Evolutionary conservation across 2,797 vertebrate species (phyloP).

Genomic region (Melanotaenia maccullochi): DNA sequence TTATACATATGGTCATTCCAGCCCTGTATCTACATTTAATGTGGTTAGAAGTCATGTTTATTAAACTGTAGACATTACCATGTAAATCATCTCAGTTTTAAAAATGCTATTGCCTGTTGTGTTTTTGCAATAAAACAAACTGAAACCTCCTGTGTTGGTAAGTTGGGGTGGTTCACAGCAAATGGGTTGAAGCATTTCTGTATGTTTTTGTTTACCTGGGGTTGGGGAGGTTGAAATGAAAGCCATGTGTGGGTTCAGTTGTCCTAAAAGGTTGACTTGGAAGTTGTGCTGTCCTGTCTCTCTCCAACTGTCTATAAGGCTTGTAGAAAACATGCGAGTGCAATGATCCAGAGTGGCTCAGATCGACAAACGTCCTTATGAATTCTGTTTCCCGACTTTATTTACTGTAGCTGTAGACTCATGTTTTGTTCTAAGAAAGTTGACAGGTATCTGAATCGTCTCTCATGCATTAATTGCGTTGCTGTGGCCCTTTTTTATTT

Average conservation of each 20-base stretch:
- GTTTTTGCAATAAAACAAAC: constrained; percentile 99
- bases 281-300: constrained; percentile 81
- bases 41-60: constrained; percentile 98
- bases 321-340: constrained; percentile 56
- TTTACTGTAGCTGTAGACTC: constrained; percentile 68
- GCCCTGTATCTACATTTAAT: constrained; percentile 91
- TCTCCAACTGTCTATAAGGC: constrained; percentile 80
- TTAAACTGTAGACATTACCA: constrained; percentile 97
- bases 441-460: constrained; percentile 43
- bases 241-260: constrained; percentile 56
- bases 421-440: constrained; percentile 64
- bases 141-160: constrained; percentile 99
- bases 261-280: constrained; percentile 66
- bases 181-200: constrained; percentile 76
- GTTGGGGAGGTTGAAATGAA: constrained; percentile 27
- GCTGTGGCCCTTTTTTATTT: constrained; percentile 65
- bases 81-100: constrained; percentile 99
- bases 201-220: constrained; percentile 37
- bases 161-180: constrained; percentile 87
- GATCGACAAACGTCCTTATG: constrained; percentile 59
- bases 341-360: constrained; percentile 64
- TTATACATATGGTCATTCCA: constrained; percentile 99
- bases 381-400: constrained; percentile 61
- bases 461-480: constrained; percentile 72
- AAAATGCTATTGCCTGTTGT: constrained; percentile 93